These are phyloP conservation scores for Tiliacea citrago DNA, from an alignment of 2,888 invertebrate species.

Conservation along the genomic window DNA sequence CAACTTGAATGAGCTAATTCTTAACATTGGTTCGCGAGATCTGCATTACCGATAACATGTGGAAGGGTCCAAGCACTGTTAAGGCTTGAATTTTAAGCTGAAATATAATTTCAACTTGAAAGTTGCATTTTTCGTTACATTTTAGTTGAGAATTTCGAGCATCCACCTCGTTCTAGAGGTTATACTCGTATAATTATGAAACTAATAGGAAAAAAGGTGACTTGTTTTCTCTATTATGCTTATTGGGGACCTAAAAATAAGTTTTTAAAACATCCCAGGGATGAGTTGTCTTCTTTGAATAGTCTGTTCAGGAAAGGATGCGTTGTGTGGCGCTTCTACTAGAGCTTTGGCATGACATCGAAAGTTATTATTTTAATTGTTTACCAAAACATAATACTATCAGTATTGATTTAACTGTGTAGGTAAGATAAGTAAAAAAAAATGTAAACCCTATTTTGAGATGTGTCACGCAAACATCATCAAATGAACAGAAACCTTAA, in stretches of 20 bases:
- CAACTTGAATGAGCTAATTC: background rate
- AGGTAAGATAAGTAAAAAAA: background rate
- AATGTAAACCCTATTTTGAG: background rate
- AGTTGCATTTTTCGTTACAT: background rate
- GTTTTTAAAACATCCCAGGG: constrained; percentile 35
- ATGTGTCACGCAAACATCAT: background rate
- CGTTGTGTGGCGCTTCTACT: background rate
- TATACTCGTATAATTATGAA: constrained; percentile 1
- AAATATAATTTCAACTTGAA: constrained; percentile 48
- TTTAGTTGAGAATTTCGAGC: constrained; percentile 21
- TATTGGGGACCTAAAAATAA: constrained; percentile 34
- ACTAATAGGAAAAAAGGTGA: background rate
- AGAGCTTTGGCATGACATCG: background rate
- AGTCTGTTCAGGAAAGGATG: background rate
- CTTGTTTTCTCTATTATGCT: constrained; percentile 10
- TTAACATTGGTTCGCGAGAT: background rate
- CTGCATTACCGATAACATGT: background rate
- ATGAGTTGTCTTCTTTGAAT: constrained; percentile 2
- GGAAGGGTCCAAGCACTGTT: constrained; percentile 10
- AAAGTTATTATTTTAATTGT: too few relatives aligned
- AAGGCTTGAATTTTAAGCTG: constrained; percentile 35
- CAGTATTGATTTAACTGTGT: background rate
- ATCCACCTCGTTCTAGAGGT: constrained; percentile 50
- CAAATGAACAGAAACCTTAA: background rate
- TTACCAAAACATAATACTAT: background rate